Conservation (phyloP, 2,797 vertebrate species). For the Pangasius djambal region DNA sequence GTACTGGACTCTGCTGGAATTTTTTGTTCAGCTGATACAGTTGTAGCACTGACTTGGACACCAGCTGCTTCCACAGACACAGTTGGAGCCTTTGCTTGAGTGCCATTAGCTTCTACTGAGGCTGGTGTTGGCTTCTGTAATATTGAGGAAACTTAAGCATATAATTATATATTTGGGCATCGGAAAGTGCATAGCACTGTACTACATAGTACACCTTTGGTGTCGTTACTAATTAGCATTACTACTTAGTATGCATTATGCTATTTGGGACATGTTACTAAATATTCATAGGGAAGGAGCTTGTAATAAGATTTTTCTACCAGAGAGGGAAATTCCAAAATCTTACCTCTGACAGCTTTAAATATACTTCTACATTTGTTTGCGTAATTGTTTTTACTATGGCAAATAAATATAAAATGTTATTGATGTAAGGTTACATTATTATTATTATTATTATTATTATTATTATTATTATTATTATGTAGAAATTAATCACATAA, state of each 20-base stretch:
- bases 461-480: slow-evolving; percentile 1
- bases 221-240: background rate
- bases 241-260: background rate
- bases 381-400: background rate
- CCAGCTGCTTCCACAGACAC: background rate
- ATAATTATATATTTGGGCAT: background rate
- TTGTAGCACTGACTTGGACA: background rate
- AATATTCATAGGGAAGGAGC: too few species aligned
- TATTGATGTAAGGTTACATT: background rate
- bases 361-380: background rate
- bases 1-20: slow-evolving; percentile 33
- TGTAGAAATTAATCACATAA: background rate
- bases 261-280: background rate
- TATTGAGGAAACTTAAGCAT: background rate
- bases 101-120: background rate
- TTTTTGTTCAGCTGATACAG: slow-evolving; percentile 4
- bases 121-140: slow-evolving; percentile 48
- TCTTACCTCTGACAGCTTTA: background rate
- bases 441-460: background rate
- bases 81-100: slow-evolving; percentile 55
- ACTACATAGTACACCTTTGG: background rate
- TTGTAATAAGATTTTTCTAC: too few species aligned
- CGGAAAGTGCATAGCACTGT: background rate
- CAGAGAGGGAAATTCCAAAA: background rate
- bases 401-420: background rate